Evolutionary conservation across 2,797 vertebrate species (phyloP), one percentile per base, ranked within the genome.

Genomic region (Cheirogaleus major): DNA sequence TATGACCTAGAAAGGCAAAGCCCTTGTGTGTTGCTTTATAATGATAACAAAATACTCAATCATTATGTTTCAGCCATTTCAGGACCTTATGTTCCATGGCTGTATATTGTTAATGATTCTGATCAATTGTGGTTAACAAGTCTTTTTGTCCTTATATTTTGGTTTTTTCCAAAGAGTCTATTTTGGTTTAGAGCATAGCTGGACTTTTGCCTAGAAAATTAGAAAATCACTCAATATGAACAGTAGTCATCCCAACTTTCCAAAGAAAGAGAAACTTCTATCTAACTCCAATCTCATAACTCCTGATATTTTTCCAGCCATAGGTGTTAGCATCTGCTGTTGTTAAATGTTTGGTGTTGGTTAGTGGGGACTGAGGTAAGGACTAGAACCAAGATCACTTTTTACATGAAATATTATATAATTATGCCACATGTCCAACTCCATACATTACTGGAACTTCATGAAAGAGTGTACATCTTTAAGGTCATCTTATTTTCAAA

Each of bases 261-360:
- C 72, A 38, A 97, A 83, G 75, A 86, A 95, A 82, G 41, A 91
- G 69, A 97, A 94, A 72, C 7, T 91, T 91, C 41, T 89, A 55
- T 91, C 90, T 96, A 87, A 89, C 23, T 63, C 52, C 82, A 96
- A 35, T 85, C 63, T 84, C 63, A 4, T 91, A 79, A 86, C 76
- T 93, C 81, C 50, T 84, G 91, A 45, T 76, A 92, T 97, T 96
- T 97, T 95, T 82, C 70, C 35, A 97, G 41, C 45, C 1, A 4
- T 95, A 90, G 96, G 92, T 93, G 89, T 96, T 87, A 96, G 83
- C 96, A 94, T 96, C 96, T 97, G 96, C 75, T 91, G 75, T 63
- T 93, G 25, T 38, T 84, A 95, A 87, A 84, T 89, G n/a, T 48
- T 86, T 87, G 69, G 59, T 80, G 63, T 89, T 89, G 43, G 75